These are phyloP conservation scores for Mechanitis mazaeus DNA, from an alignment of 2,888 invertebrate species.

Conservation along the genomic window DNA sequence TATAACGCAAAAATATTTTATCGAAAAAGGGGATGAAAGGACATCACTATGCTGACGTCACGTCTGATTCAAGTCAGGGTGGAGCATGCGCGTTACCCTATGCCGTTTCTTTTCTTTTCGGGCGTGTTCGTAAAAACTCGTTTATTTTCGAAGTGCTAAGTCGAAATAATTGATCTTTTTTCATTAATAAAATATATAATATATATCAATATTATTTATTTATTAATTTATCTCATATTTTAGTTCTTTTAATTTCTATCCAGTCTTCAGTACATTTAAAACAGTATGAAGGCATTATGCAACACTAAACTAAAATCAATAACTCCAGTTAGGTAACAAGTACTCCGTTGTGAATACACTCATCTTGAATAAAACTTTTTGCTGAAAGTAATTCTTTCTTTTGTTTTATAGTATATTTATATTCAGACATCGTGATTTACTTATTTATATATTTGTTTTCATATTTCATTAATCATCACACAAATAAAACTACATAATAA, in stretches of 20 bases:
- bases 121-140: constrained; percentile 38
- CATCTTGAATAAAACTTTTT: background rate
- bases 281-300: constrained; percentile 3
- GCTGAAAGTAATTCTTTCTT: too few relatives aligned
- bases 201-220: background rate
- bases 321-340: constrained; percentile 13
- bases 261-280: too few relatives aligned
- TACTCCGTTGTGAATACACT: background rate
- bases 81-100: constrained; percentile 57
- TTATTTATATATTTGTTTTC: too few relatives aligned
- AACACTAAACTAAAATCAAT: constrained; percentile 16
- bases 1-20: background rate
- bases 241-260: background rate
- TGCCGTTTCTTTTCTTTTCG: constrained; percentile 52
- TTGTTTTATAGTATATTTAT: too few relatives aligned
- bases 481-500: too few relatives aligned
- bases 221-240: background rate
- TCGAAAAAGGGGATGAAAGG: constrained; percentile 28
- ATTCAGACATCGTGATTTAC: too few relatives aligned
- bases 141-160: constrained; percentile 36
- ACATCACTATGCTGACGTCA: constrained; percentile 60
- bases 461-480: too few relatives aligned
- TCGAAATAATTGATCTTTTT: constrained; percentile 24
- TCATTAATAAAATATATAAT: background rate
- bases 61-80: constrained; percentile 39